Percentiles rank a stretch among this genome's conserved stretches.
Conservation (phyloP, 1,140 invertebrate genomes). For the Trinorchestia longiramus region DNA sequence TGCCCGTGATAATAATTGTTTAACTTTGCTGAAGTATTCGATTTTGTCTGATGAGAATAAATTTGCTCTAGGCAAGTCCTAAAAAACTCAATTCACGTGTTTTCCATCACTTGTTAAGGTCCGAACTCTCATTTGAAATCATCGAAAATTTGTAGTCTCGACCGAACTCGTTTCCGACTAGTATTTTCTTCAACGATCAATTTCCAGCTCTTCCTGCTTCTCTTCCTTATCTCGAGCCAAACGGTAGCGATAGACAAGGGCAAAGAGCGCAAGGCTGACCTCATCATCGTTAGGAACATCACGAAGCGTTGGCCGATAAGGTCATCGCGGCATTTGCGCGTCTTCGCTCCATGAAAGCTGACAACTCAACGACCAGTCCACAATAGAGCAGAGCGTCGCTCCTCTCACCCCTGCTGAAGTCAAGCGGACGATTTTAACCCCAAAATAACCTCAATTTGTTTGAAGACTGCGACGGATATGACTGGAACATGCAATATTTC, state of each 20-base stretch:
- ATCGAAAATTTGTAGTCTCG: not conserved
- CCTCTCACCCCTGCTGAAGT: not conserved
- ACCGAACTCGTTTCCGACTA: not conserved
- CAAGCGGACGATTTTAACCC: not conserved
- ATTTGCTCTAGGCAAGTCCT: not conserved
- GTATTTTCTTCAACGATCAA: constrained; percentile 28
- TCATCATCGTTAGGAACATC: constrained; percentile 51
- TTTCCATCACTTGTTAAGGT: not conserved
- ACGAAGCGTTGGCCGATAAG: constrained; percentile 28
- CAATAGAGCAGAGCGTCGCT: not conserved
- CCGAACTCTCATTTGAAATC: not conserved
- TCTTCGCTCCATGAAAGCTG: constrained; percentile 18
- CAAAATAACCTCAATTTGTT: not conserved
- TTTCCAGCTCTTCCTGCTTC: constrained; percentile 8
- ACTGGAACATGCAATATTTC: not conserved
- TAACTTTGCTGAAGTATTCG: not conserved
- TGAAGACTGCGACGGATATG: not conserved
- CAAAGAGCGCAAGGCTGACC: not conserved
- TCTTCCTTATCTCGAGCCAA: not conserved
- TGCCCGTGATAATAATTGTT: not conserved
- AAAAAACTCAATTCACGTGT: not conserved
- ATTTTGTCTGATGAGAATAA: not conserved
- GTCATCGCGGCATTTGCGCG: constrained; percentile 45
- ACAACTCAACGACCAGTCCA: constrained; percentile 1
- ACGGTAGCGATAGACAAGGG: constrained; percentile 8